Base-by-base conservation (phyloP, 2,797 vertebrate species). In the Sebastiscus tertius region DNA sequence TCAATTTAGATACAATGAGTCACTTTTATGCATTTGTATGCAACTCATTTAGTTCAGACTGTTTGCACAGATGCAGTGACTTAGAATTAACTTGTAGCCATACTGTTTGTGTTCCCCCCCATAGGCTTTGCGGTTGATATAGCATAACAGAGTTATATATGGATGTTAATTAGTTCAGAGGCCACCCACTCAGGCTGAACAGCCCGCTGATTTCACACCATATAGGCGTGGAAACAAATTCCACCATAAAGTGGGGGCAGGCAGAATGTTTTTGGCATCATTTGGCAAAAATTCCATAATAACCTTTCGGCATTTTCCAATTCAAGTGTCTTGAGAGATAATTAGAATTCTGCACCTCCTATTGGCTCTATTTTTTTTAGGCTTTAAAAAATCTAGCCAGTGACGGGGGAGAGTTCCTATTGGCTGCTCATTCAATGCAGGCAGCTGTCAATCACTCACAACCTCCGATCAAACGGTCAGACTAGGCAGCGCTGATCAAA, bases 151-250 rank as follows among this genome's bases (percentile, higher is more conserved):
- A 70, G 33, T 56, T 70, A 56, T 36, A 80, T 81, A 54, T 69
- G 54, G 63, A 55, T 75, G 62, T 54, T 83, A 81, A 86, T 81
- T 70, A 73, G 71, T 62, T 64, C 55, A 33, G 66, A 84, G 58
- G 66, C 71, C 60, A 34, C 42, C 54, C 36, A 70, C 64, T 75
- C 36, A 69, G 24, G 76, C 63, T 75, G 75, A 87, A 72, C 4
- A 13, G 52, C 18, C 63, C 56, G 55, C 55, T 70, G 75, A 39
- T 69, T 81, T 84, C 46, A 64, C 71, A 79, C 36, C 36, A 62
- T 61, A 29, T 3, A 65, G 55, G 13, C 64, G n/a, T 8, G 3
- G 6, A 33, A 77, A 68, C 13, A 62, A 39, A 31, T 59, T 68
- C 24, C 58, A 54, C n/a, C 46, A 20, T 49, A 49, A 49, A 18